Evolutionary conservation across 2,888 invertebrate genomes (phyloP).

Genomic region (Amphipoea lucens): DNA sequence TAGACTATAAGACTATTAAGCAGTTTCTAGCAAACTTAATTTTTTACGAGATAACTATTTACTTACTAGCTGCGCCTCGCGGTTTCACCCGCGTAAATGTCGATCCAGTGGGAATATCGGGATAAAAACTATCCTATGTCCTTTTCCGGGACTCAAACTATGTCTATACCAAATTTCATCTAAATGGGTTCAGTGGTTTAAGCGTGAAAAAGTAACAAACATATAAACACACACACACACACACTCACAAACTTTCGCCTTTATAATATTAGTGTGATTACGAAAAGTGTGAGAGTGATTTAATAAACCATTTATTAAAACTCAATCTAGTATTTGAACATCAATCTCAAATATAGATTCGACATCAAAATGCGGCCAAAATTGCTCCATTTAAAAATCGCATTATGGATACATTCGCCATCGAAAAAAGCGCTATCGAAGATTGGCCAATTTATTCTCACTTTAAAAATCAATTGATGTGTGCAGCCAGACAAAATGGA

Average conservation of each 20-base stretch:
- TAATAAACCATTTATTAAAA: neutral
- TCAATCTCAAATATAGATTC: slow-evolving; percentile 2
- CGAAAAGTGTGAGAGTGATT: neutral
- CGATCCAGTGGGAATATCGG: too few relatives aligned
- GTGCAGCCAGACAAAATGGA: slow-evolving; percentile 64
- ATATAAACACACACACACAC: too few relatives aligned
- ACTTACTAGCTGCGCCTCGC: too few relatives aligned
- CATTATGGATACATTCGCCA: slow-evolving; percentile 30
- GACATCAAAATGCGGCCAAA: slow-evolving; percentile 11
- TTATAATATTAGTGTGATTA: too few relatives aligned
- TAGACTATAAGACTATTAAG: neutral
- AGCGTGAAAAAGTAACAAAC: too few relatives aligned
- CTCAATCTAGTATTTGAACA: neutral
- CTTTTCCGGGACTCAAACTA: too few relatives aligned
- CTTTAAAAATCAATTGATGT: slow-evolving; percentile 66
- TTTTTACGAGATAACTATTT: neutral
- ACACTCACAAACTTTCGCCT: too few relatives aligned
- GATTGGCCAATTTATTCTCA: slow-evolving; percentile 65
- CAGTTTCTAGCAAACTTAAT: too few relatives aligned
- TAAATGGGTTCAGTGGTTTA: too few relatives aligned
- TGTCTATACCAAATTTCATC: too few relatives aligned
- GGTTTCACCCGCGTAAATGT: too few relatives aligned
- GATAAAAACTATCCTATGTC: too few relatives aligned
- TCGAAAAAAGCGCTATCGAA: slow-evolving; percentile 53
- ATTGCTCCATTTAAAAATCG: slow-evolving; percentile 43